Conservation (phyloP, 2,888 invertebrate species). For the Blastobasis lacticolella region DNA sequence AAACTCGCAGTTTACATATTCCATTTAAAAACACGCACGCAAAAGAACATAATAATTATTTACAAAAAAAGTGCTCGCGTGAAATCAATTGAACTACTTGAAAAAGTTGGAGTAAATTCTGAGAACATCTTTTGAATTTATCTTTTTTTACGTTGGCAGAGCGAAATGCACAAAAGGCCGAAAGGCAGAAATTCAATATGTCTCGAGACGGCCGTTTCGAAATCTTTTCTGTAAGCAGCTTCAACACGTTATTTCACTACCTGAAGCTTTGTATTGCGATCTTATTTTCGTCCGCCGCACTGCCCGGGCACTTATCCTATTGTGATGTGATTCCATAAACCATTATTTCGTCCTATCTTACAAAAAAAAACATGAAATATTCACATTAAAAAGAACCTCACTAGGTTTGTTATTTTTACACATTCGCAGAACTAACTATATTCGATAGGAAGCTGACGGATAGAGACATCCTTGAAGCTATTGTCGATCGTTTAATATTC, state of each 20-base stretch:
- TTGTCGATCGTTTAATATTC: slow-evolving; percentile 39
- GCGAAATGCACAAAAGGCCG: slow-evolving; percentile 11
- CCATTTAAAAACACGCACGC: too few species aligned
- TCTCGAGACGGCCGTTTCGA: slow-evolving; percentile 8
- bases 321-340: too few species aligned
- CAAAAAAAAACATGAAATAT: too few species aligned
- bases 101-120: slow-evolving; percentile 7
- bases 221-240: slow-evolving; percentile 22
- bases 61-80: too few species aligned
- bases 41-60: too few species aligned
- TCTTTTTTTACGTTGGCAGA: slow-evolving; percentile 13
- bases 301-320: too few species aligned
- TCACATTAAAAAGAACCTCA: too few species aligned
- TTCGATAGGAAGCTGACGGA: neutral
- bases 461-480: neutral
- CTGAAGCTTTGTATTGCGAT: slow-evolving; percentile 10
- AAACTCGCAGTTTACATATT: too few species aligned
- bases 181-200: slow-evolving; percentile 40
- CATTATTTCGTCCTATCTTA: too few species aligned
- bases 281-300: slow-evolving; percentile 1
- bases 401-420: too few species aligned
- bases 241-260: slow-evolving; percentile 14
- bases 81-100: too few species aligned
- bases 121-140: slow-evolving; percentile 25
- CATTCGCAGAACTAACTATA: too few species aligned